Evolutionary conservation across 2,797 vertebrate species (phyloP), one percentile per base, ranked within the genome.

Genomic region (Sternarchorhynchus goeldii): DNA sequence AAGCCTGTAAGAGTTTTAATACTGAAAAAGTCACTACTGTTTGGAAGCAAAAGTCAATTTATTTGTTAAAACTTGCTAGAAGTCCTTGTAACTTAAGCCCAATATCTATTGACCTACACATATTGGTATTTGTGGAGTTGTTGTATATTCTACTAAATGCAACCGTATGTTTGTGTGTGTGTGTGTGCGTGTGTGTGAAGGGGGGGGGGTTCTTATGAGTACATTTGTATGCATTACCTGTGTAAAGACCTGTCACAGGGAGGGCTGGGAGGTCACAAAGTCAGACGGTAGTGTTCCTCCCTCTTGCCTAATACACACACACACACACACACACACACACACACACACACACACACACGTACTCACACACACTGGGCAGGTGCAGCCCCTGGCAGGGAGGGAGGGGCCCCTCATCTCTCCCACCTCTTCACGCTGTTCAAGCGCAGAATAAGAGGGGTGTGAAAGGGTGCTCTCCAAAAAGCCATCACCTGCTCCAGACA

Each of bases 371-470:
- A 87, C 85, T 86, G 83, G 90, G 92, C 92, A 93, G 93, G 93
- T 92, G 92, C 93, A 93, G 89, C 89, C 88, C 89, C 90, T 88
- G 90, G 90, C 88, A 90, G 89, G 83, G 89, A 90, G 89, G 89
- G 91, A 89, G 91, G 81, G 88, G 90, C 91, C 91, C 91, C 91
- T 91, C 90, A 83, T 87, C 89, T 91, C 91, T 91, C 90, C 91
- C 90, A 93, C 91, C 92, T 94, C 92, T 94, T 93, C 92, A 93
- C 88, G 92, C 93, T 90, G 92, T 91, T 93, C 92, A 93, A 89
- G 82, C 72, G 88, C 88, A 93, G 92, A 93, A 93, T 92, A 90
- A 91, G 92, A 93, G 91, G 91, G 91, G 91, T 91, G 91, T 93
- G 90, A 93, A 93, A 91, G 92, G 91, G 91, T 89, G 92, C 92